Evolutionary conservation across 1,140 invertebrate genomes (phyloP), one percentile per base, ranked within the genome.

Genomic region (Radopholus similis): DNA sequence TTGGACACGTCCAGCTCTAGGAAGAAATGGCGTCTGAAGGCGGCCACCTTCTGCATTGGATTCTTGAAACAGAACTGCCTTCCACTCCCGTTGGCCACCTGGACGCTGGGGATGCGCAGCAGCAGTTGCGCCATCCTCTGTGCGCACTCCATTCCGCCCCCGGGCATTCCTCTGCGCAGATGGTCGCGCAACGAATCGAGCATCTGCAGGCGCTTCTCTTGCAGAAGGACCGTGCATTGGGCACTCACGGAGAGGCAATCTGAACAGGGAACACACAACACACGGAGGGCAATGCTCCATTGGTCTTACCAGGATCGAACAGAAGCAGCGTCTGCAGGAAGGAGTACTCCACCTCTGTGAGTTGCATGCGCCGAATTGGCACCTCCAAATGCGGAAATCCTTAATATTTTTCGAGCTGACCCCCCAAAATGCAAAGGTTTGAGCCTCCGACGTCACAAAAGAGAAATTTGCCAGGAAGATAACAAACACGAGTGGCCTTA

Each of bases 11-110:
- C 6, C 18, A n/a, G n/a, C n/a, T 55, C 70, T n/a, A n/a, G n/a
- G 9, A 78, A 42, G 13, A 78, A 81, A 54, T 78, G 77, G 15
- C 77, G 37, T 56, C 81, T 78, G 69, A 79, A 78, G 8, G 77
- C 77, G 1, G 77, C 78, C 1, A 78, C 77, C 74, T 78, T 78
- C 76, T 77, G 55, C 66, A 79, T 75, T 21, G 32, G n/a, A 23
- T n/a, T 13, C 15, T 2, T 13, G 8, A 49, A 49, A 21, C 26
- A 23, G 26, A 11, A 49, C 18, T 49, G 8, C 8, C 26, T 49
- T 49, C n/a, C 18, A 15, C 2, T 4, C n/a, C n/a, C n/a, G n/a
- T n/a, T n/a, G n/a, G n/a, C n/a, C n/a, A 73, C 71, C 35, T 77
- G 71, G 47, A 77, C 54, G 58, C 70, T 74, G 18, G 71, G 32